phyloP scores from a whole-genome alignment of 2,888 invertebrate species.

The Macrophya alboannulata region DNA sequence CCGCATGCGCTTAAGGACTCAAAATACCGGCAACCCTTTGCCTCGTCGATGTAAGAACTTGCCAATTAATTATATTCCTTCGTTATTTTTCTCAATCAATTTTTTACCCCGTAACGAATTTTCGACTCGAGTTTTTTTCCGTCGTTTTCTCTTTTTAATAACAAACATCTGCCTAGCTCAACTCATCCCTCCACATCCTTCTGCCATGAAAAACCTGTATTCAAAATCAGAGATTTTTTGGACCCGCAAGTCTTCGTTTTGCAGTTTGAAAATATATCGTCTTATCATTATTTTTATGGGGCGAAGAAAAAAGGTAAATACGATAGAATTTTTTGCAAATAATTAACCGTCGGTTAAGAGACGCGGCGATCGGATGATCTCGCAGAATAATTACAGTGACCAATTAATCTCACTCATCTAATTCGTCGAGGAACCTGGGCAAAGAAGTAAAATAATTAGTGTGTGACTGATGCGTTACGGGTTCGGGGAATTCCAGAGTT shows the following conservation, averaged over 20 bases:
- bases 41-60: background rate
- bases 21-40: background rate
- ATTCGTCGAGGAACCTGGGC: constrained; percentile 21
- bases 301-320: background rate
- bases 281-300: background rate
- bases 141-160: background rate
- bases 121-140: background rate
- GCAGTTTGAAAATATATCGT: background rate
- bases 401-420: constrained; percentile 54
- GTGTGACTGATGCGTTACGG: constrained; percentile 64
- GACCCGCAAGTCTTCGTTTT: background rate
- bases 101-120: background rate
- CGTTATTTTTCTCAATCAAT: background rate
- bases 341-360: background rate
- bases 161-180: constrained; percentile 8
- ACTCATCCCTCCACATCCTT: background rate
- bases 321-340: constrained; percentile 6
- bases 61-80: constrained; percentile 30
- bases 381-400: background rate
- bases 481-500: constrained; percentile 56
- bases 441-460: constrained; percentile 68
- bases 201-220: background rate
- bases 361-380: background rate
- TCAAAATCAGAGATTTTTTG: background rate
- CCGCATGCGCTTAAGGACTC: background rate